Conservation (phyloP, 1,140 invertebrate species). For the Orussus abietinus region DNA sequence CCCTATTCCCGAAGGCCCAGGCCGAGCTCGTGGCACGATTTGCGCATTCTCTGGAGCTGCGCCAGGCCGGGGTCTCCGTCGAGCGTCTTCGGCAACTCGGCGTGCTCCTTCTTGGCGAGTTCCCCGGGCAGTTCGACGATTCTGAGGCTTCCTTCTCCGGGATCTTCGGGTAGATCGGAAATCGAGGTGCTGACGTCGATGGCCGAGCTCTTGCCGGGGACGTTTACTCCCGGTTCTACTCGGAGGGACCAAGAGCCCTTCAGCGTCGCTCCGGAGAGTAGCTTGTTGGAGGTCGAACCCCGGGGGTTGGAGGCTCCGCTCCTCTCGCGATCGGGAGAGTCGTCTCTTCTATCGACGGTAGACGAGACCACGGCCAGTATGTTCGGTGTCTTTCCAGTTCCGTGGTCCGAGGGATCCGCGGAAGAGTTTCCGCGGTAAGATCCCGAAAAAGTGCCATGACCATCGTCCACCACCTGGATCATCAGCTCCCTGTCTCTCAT, state of each 20-base stretch:
- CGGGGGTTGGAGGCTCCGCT: too few species aligned
- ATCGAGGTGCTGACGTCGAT: conserved; percentile 34
- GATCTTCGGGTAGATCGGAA: conserved; percentile 21
- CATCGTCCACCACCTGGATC: conserved; percentile 5
- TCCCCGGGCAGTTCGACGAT: conserved; percentile 28
- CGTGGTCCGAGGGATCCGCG: not conserved
- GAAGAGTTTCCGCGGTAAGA: too few species aligned
- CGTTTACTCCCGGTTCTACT: too few species aligned
- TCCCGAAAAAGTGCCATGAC: conserved; percentile 10
- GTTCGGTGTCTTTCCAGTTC: conserved; percentile 14
- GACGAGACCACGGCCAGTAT: conserved; percentile 27
- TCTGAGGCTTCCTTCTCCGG: conserved; percentile 16
- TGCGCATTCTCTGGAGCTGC: conserved; percentile 21
- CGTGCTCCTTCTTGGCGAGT: conserved; percentile 28
- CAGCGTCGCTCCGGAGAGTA: too few species aligned
- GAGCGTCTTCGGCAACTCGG: conserved; percentile 21
- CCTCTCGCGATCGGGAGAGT: too few species aligned
- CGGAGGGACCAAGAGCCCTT: conserved; percentile 16
- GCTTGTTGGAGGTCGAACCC: too few species aligned
- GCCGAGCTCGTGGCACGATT: conserved; percentile 21
- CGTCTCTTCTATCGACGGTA: conserved; percentile 8
- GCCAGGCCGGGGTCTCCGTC: conserved; percentile 22
- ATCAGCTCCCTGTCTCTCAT: conserved; percentile 20
- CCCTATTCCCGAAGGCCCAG: conserved; percentile 13
- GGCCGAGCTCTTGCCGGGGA: conserved; percentile 30